Conservation (phyloP, 2,113 vertebrate species). For the Corythoichthys intestinalis region DNA sequence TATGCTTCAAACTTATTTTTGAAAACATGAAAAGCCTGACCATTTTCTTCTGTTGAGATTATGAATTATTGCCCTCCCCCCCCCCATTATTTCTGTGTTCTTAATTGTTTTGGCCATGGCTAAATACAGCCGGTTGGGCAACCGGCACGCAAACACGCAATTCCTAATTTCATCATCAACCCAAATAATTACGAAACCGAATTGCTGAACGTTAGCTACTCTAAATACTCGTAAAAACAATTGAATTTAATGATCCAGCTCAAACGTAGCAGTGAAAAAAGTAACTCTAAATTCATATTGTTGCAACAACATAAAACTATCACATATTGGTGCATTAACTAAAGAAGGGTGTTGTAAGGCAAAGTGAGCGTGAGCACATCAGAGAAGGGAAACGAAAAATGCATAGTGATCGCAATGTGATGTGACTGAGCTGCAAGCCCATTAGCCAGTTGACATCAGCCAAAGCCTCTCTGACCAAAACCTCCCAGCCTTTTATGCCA, state of each 20-base stretch:
- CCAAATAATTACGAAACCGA: neutral
- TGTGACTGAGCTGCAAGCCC: conserved; percentile 64
- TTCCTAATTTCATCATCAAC: neutral
- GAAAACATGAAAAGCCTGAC: too few relatives aligned
- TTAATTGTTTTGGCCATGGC: too few relatives aligned
- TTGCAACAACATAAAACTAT: neutral
- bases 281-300: neutral
- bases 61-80: too few relatives aligned
- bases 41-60: too few relatives aligned
- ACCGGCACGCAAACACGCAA: neutral
- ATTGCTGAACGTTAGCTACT: neutral
- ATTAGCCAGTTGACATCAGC: conserved; percentile 66
- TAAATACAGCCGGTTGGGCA: too few relatives aligned
- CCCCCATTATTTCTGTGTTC: too few relatives aligned
- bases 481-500: conserved; percentile 60
- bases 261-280: too few relatives aligned
- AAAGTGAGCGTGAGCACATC: conserved; percentile 26
- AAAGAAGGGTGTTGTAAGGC: conserved; percentile 23
- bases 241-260: neutral
- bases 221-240: neutral
- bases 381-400: conserved; percentile 42
- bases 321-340: neutral
- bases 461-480: conserved; percentile 53
- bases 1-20: too few relatives aligned
- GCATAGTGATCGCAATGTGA: conserved; percentile 62